Base-by-base conservation (phyloP, 2,888 invertebrate species). In the Caenorhabditis imperialis region DNA sequence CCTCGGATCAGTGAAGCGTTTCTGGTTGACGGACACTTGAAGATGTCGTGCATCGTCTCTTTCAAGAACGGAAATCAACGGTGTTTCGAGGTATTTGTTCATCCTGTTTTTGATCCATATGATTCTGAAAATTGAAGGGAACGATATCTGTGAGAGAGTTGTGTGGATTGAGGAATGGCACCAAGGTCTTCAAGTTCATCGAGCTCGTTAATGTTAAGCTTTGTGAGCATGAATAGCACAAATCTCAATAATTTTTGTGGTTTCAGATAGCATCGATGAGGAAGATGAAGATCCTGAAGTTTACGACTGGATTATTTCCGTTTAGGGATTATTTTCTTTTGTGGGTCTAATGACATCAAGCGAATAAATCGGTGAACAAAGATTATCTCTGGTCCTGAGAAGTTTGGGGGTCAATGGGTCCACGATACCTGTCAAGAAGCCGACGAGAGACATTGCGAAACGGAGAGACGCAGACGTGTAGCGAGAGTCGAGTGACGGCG, bases 221-320 rank as follows among this genome's bases (percentile, higher is more conserved):
- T 14, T 71, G 71, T 71, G 20, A 51, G 62, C 57, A 8, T 40
- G 40, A 16, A 18, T 7, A 30, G 7, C 6, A 30, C 10, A 7
- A 10, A 6, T 30, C 10, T 30, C 6, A 30, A 30, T 7, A 30
- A 30, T 30, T 30, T 30, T 30, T 30, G 6, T 30, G 30, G 30
- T 57, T 70, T 54, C 60, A 71, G 71, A 71, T 25, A 71, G 71
- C 37, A 71, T 71, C 20, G 71, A 70, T 10, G 70, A 71, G 37
- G 71, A 71, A 16, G 62, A 63, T 16, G 57, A 57, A 16, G 35
- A 53, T 44, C 50, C 55, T 8, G 71, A 71, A 8, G 23, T 25
- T 1, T 71, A 71, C 44, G 71, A 71, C 53, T 71, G 71, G 71
- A 71, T 71, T 3, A 71, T 71, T 63, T 71, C 71, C 6, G 51